Evolutionary conservation across 2,888 invertebrate species (phyloP), one percentile per base, ranked within the genome.

Genomic region (Sesamia inferens): DNA sequence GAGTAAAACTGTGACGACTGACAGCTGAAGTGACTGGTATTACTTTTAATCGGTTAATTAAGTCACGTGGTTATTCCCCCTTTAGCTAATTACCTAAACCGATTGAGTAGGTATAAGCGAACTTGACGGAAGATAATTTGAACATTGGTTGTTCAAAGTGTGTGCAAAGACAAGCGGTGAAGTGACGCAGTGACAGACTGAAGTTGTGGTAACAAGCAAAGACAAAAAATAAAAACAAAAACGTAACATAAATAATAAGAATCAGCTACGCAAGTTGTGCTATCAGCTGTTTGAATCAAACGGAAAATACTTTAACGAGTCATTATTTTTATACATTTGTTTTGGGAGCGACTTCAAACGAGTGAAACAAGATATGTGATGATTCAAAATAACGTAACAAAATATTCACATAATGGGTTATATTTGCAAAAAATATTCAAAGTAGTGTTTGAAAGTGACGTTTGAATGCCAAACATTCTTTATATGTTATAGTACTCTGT

Each of bases 261-360:
- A 47, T 47, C 13, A 54, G 62, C 31, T 22, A 74, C 22, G 31
- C 55, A 44, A 31, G 47, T 66, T 39, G 62, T 75, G 57, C 44
- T 67, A 77, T 77, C 77, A 81, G 77, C 81, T 63, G 76, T 76
- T 76, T 66, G 6, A 39, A 81, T 77, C 77, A 47, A 81, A 80
- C 62, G 31, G 61, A 74, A 58, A 79, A 75, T 61, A 16, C 10
- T 61, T 13, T 14, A 64, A 74, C 57, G n/a, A 76, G 51, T 62
- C n/a, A 51, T 55, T 51, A 39, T 57, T 44, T 62, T 39, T 7
- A 31, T 59, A 31, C 48, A 61, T 48, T 58, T 64, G 64, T 31
- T 24, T 63, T 58, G 13, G 31, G 11, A 22, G 19, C 14, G 19
- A 61, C 59, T 62, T 31, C 13, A 51, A 58, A 48, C 22, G 7